Base-by-base conservation (phyloP, 2,888 invertebrate genomes). In the Epiblema foenella region DNA sequence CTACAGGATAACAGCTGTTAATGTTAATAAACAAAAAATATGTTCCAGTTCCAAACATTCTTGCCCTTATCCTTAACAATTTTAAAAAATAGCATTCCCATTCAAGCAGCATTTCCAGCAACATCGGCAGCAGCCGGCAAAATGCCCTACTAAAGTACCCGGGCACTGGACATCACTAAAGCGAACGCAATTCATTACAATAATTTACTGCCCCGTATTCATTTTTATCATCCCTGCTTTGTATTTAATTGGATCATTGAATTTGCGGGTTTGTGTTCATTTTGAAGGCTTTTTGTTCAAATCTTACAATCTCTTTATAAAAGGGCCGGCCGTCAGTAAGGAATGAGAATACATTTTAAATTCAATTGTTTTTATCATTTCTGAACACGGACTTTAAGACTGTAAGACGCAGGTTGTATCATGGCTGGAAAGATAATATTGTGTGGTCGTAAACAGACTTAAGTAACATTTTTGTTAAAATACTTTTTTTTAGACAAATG, bases 161-260 rank as follows among this genome's bases (percentile, higher is more conserved):
- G 46, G 8, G n/a, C n/a, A 4, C 46, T 15, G 15, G 15, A 42
- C 46, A 46, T 46, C 46, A n/a, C 46, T 46, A 46, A 46, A 49
- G 17, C 67, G 71, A 66, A 49, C 37, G 59, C 64, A 57, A 62
- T 63, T 62, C 51, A 73, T 70, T 65, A 65, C 58, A 59, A 70
- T 70, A 58, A 70, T 70, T 70, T 65, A 70, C 69, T 65, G 65
- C 65, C 20, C 24, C 33, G 24, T 59, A 65, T 59, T 70, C 69
- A 70, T 58, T 65, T 65, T 58, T 70, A 59, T 51, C 69, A 65
- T n/a, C 58, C 49, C 42, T 70, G 65, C 52, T 70, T 59, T 64
- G 69, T 52, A 51, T 69, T 65, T 70, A 51, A 69, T 58, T 59
- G 58, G 39, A 64, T 69, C 69, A 56, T 46, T 63, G 49, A 69